Percentiles rank a stretch among this genome's conserved stretches.
Evolutionary conservation across 2,797 vertebrate species (phyloP).

Genomic region (Tokudaia muenninki): DNA sequence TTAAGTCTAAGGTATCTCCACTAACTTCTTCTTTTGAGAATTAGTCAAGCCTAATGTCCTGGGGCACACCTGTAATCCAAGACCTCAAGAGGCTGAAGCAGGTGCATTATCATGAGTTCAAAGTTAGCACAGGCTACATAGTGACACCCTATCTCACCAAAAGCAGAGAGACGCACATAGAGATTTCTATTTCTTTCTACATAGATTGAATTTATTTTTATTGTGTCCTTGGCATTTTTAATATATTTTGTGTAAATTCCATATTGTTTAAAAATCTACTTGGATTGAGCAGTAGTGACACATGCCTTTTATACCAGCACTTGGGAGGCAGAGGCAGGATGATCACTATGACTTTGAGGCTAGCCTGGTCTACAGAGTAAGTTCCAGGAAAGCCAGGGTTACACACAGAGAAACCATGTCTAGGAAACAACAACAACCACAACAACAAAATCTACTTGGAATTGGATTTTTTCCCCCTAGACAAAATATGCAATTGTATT

Average conservation of each 20-base stretch:
- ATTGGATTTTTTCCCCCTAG: neutral
- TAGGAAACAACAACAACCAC: neutral
- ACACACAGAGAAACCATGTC: neutral
- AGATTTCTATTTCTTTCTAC: conserved; percentile 10
- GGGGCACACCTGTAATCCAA: neutral
- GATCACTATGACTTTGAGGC: too few species aligned
- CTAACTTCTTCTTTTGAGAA: neutral
- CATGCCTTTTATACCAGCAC: neutral
- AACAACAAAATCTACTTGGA: neutral
- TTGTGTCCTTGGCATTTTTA: neutral
- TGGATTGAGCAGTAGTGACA: neutral
- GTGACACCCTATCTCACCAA: neutral
- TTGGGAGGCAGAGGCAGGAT: too few species aligned
- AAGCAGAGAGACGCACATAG: neutral
- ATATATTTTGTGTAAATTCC: neutral
- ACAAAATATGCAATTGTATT: neutral
- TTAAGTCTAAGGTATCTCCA: neutral
- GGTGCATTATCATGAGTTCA: neutral
- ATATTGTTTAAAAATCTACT: neutral
- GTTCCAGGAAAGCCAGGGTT: too few species aligned
- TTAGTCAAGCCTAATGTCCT: neutral
- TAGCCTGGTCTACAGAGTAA: too few species aligned
- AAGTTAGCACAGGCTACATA: neutral
- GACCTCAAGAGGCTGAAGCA: neutral
- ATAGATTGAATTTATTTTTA: neutral